Conservation (phyloP, 2,797 vertebrate species). For the Premnoplex brunnescens region DNA sequence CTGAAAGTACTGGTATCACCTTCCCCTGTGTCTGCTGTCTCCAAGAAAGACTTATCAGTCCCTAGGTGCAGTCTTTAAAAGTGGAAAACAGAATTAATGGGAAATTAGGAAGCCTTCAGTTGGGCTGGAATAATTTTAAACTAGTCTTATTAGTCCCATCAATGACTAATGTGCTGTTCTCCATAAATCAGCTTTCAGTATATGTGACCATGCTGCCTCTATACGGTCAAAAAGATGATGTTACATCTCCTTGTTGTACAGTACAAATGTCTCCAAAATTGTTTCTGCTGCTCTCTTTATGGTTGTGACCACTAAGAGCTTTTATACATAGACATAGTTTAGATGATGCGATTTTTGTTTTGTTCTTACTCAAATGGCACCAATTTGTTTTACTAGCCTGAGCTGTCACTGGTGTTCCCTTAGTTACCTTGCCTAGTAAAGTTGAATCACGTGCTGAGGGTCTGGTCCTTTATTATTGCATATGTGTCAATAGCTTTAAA, state of each 20-base stretch:
- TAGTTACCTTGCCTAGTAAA: constrained; percentile 59
- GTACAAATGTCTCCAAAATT: background rate
- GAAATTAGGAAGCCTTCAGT: background rate
- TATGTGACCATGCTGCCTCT: background rate
- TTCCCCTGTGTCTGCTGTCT: background rate
- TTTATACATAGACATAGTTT: background rate
- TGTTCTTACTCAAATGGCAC: background rate
- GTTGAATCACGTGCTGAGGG: constrained; percentile 55
- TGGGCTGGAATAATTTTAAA: background rate
- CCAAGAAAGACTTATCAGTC: background rate
- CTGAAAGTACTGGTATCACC: background rate
- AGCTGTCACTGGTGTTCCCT: constrained; percentile 1
- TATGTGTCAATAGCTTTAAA: constrained; percentile 72
- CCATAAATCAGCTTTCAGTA: background rate
- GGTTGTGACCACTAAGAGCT: background rate
- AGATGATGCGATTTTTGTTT: background rate
- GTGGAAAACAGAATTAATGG: background rate
- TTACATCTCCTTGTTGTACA: background rate
- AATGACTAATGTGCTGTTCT: background rate
- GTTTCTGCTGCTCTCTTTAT: background rate
- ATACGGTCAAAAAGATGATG: background rate
- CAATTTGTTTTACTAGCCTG: background rate
- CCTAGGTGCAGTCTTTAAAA: background rate
- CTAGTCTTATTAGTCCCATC: background rate
- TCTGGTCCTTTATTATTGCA: constrained; percentile 59